phyloP scores from a whole-genome alignment of 2,113 vertebrate species.

The Prinia subflava region DNA sequence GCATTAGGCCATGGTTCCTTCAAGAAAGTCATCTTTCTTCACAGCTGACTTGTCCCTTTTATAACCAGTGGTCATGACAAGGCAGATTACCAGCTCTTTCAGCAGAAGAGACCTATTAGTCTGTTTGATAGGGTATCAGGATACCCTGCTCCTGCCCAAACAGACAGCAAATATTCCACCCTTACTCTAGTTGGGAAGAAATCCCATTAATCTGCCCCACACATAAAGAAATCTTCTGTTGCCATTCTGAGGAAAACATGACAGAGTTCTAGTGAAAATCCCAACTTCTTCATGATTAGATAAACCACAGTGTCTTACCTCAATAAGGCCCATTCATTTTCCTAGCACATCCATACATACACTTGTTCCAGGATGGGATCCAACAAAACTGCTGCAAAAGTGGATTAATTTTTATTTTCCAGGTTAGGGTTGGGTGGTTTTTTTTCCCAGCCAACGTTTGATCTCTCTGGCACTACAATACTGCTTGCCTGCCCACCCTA shows the following conservation, averaged over 20 bases:
- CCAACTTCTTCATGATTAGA: neutral
- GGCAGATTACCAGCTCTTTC: neutral
- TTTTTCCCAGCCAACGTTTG: neutral
- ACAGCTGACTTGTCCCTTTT: neutral
- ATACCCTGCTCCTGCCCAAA: neutral
- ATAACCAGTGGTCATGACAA: neutral
- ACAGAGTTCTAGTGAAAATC: neutral
- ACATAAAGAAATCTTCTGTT: neutral
- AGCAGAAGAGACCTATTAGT: neutral
- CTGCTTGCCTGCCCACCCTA: neutral
- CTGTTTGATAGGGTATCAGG: neutral
- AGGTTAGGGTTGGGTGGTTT: neutral
- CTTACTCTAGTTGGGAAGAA: neutral
- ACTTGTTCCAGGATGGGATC: neutral
- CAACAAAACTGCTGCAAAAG: neutral
- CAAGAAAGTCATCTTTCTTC: slow-evolving; percentile 5
- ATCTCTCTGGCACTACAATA: neutral
- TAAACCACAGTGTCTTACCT: neutral
- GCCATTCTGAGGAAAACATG: neutral
- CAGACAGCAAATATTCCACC: neutral
- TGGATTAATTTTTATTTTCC: neutral
- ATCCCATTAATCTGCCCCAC: neutral
- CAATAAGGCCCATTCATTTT: neutral
- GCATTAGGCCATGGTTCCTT: neutral
- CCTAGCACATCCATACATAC: neutral